Percentiles rank a stretch among this genome's conserved stretches.
Evolutionary conservation across 1,140 invertebrate genomes (phyloP).

Genomic region (Myzus persicae): DNA sequence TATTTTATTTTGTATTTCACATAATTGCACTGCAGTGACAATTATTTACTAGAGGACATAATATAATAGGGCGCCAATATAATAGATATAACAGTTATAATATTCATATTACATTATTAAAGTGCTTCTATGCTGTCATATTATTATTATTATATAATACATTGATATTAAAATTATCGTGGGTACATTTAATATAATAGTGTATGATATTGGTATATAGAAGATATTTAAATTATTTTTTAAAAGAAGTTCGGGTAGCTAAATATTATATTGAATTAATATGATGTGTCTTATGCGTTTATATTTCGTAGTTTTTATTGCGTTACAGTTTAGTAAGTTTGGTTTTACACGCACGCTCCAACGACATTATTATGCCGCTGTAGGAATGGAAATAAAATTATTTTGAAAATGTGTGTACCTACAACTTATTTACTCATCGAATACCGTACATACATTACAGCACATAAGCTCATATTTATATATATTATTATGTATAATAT

Average conservation of each 20-base stretch:
- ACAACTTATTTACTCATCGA: not conserved
- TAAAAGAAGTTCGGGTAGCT: not conserved
- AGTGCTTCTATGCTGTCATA: not conserved
- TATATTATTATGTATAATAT: not conserved
- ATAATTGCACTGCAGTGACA: not conserved
- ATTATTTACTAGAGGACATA: not conserved
- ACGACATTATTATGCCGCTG: not conserved
- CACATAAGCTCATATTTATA: not conserved
- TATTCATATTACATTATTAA: not conserved
- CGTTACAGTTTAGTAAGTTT: not conserved
- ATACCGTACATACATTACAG: not conserved
- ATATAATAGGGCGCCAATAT: not conserved
- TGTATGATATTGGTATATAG: not conserved
- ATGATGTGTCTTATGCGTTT: not conserved
- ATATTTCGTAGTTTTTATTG: conserved; percentile 1
- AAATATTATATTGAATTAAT: not conserved
- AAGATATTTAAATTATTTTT: not conserved
- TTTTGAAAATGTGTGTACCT: not conserved
- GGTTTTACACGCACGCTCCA: not conserved
- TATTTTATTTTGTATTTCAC: not conserved
- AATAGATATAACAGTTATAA: not conserved
- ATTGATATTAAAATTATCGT: not conserved
- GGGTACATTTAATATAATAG: not conserved
- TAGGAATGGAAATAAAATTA: not conserved
- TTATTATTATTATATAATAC: not conserved